Conservation (phyloP, 2,113 vertebrate species). For the Centrocercus urophasianus region DNA sequence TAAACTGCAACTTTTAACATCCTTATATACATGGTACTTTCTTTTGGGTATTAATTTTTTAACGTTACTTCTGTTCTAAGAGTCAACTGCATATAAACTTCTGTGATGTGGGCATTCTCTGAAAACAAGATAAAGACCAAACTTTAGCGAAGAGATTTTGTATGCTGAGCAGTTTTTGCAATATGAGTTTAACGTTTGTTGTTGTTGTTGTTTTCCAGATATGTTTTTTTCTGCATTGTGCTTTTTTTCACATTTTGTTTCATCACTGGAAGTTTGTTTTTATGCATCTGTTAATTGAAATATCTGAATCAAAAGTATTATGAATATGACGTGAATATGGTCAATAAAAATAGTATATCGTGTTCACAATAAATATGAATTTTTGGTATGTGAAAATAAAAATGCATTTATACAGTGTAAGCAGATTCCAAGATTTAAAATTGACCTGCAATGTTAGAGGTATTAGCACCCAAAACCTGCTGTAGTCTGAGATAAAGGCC, state of each 20-base stretch:
- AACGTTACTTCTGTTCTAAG: not conserved
- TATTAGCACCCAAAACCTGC: constrained; percentile 49
- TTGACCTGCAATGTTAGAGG: not conserved
- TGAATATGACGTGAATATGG: not conserved
- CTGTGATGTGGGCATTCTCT: not conserved
- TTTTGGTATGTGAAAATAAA: not conserved
- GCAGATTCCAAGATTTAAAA: constrained; percentile 20
- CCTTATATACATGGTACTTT: not conserved
- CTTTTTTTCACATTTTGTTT: not conserved
- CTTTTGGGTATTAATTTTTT: not conserved
- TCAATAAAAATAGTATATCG: not conserved
- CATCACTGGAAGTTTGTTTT: not conserved
- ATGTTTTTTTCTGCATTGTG: not conserved
- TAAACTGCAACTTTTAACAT: not conserved
- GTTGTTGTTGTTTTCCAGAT: not conserved
- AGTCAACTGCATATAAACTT: not conserved
- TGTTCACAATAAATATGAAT: not conserved
- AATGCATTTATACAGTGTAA: not conserved
- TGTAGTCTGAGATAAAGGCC: constrained; percentile 43
- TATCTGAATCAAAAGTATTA: not conserved
- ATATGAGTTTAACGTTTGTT: not conserved
- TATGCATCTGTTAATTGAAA: not conserved
- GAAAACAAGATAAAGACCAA: not conserved
- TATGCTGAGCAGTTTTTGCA: not conserved
- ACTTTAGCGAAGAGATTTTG: not conserved